Percentiles rank a stretch among this genome's conserved stretches.
Conservation (phyloP, 2,888 invertebrate species). For the Sinopyrophorus schimmeli region DNA sequence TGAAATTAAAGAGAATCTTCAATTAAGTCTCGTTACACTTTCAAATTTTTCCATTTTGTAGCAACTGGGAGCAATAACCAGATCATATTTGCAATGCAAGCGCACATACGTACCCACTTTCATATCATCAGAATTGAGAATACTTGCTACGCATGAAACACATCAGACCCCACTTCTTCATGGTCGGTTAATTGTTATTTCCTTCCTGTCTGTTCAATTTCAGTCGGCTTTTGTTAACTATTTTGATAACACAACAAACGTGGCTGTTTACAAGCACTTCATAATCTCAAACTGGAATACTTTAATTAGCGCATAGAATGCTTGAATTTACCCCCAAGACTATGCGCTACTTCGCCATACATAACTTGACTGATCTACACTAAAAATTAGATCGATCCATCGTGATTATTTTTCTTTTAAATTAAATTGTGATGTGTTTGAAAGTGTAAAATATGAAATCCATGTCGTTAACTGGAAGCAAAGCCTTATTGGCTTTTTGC, state of each 20-base stretch:
- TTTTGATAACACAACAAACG: slow-evolving; percentile 20
- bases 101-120: slow-evolving; percentile 26
- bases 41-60: slow-evolving; percentile 10
- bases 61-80: slow-evolving; percentile 22
- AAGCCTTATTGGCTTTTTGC: slow-evolving; percentile 67
- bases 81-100: slow-evolving; percentile 17
- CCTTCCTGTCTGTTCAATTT: slow-evolving; percentile 51
- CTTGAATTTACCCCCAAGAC: too few relatives aligned
- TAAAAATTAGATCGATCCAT: too few relatives aligned
- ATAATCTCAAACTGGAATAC: too few relatives aligned
- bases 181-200: slow-evolving; percentile 55
- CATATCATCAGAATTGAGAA: slow-evolving; percentile 29
- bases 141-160: slow-evolving; percentile 28
- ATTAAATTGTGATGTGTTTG: too few relatives aligned
- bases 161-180: slow-evolving; percentile 43
- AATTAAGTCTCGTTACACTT: slow-evolving; percentile 12
- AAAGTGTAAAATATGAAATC: slow-evolving; percentile 41
- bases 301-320: too few relatives aligned
- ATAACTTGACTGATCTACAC: too few relatives aligned
- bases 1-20: not conserved
- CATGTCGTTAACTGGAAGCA: slow-evolving; percentile 60
- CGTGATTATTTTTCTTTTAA: too few relatives aligned
- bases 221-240: slow-evolving; percentile 36
- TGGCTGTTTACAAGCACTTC: slow-evolving; percentile 2
- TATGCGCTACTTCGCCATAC: too few relatives aligned